Base-by-base conservation (phyloP, 35 echinoderm and acorn worm genomes). In the Lytechinus pictus region DNA sequence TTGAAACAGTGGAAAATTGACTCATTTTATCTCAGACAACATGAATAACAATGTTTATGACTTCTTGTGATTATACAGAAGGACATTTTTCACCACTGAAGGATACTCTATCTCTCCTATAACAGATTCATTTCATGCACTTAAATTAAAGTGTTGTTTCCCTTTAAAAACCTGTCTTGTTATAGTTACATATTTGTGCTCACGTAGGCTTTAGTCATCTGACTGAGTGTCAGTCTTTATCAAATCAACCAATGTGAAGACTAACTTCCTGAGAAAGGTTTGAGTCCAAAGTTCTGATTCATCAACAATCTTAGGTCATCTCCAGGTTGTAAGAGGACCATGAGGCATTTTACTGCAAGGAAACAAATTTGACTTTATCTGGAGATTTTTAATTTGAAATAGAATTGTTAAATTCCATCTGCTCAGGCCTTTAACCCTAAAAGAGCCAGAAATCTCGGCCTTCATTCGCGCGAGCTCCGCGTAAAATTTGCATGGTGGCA, bases 181-280 rank as follows among this genome's bases (percentile, higher is more conserved):
- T 79, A 24, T 79, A n/a, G 66, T 79, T 79, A 79, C 66, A 79
- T n/a, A n/a, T 24, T 79, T 79, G 66, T 5, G 21, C 66, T 24
- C 66, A 79, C 66, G 66, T 79, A 79, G 66, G 16, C 21, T 79
- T 79, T 79, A 79, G 66, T 79, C 66, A 79, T 79, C 66, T 79
- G 66, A 79, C 66, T 79, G 66, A 79, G 19, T 79, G 66, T 79
- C 66, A 79, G 16, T 79, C 66, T 79, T 79, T 79, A 79, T 79
- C 66, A 79, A 79, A 79, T 79, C 66, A 79, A 5, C 66, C 66
- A 79, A 79, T 79, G 66, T 79, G 66, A 79, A 79, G 66, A 79
- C 66, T 7, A 6, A 79, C 66, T 79, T 79, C 66, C 66, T 79
- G 66, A 79, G 66, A 79, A 79, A 24, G 19, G n/a, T 24, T 79